These are phyloP conservation scores for cattle (Bos taurus) DNA, from an alignment of 2,113 vertebrate genomes.

Conservation along the genomic window DNA sequence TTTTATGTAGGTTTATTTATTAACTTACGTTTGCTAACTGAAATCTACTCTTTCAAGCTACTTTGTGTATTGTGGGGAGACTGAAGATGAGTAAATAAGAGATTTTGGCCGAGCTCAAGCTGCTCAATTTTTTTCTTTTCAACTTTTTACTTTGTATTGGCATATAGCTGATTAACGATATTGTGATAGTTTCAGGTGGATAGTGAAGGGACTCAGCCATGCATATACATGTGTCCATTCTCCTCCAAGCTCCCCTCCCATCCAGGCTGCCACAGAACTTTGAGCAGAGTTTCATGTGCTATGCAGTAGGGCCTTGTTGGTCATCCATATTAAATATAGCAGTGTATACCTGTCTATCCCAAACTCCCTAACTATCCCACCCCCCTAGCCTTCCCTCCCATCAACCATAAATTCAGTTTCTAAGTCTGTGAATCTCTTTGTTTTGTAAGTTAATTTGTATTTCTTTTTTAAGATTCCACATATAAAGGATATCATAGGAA, in stretches of 20 bases:
- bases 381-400: accelerated
- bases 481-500: not conserved
- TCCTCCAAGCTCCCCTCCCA: not conserved
- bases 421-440: not conserved
- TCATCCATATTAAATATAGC: not conserved
- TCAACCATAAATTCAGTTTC: not conserved
- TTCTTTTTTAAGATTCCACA: not conserved
- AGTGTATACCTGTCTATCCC: not conserved
- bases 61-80: not conserved
- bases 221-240: not conserved
- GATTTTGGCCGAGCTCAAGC: not conserved
- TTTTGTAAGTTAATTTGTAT: not conserved
- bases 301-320: not conserved
- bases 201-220: not conserved
- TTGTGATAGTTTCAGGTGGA: not conserved
- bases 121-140: not conserved
- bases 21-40: not conserved
- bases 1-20: not conserved
- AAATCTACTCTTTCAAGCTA: not conserved
- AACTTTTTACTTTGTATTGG: not conserved
- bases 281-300: not conserved
- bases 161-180: not conserved
- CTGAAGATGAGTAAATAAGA: not conserved
- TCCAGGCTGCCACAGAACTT: not conserved
- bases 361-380: not conserved